Conservation (phyloP, 2,113 vertebrate species). For the Chinchilla lanigera region DNA sequence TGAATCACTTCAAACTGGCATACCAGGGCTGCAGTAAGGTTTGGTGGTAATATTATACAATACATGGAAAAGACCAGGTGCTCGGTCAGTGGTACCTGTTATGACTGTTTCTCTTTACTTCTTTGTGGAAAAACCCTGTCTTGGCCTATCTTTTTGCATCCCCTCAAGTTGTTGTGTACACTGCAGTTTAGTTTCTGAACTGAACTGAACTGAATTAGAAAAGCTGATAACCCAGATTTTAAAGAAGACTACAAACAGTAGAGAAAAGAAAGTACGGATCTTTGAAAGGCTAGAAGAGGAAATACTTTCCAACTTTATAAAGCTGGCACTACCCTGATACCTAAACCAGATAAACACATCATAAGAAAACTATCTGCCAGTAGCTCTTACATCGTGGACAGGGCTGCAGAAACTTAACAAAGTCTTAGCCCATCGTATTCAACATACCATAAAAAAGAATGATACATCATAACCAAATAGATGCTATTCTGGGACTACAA, state of each 20-base stretch:
- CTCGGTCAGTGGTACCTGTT: background rate
- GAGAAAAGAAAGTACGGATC: background rate
- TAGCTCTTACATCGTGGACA: background rate
- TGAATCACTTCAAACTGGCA: background rate
- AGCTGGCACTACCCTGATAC: background rate
- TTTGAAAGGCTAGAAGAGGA: background rate
- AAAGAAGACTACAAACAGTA: background rate
- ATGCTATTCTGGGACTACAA: background rate
- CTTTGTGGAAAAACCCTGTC: background rate
- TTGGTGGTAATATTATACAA: slow-evolving; percentile 9
- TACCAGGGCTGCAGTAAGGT: background rate
- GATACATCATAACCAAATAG: background rate
- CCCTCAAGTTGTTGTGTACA: background rate
- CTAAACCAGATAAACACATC: background rate
- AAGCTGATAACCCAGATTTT: background rate
- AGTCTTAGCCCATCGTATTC: background rate
- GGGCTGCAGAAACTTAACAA: background rate
- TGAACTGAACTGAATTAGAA: background rate
- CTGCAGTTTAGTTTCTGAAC: background rate
- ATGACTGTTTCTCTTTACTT: background rate
- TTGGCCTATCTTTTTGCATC: background rate
- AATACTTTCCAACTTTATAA: background rate
- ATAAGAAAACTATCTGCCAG: background rate
- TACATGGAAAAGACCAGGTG: background rate
- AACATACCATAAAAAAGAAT: background rate